phyloP scores from a whole-genome alignment of 2,113 vertebrate genomes.

The Dicentrarchus labrax region DNA sequence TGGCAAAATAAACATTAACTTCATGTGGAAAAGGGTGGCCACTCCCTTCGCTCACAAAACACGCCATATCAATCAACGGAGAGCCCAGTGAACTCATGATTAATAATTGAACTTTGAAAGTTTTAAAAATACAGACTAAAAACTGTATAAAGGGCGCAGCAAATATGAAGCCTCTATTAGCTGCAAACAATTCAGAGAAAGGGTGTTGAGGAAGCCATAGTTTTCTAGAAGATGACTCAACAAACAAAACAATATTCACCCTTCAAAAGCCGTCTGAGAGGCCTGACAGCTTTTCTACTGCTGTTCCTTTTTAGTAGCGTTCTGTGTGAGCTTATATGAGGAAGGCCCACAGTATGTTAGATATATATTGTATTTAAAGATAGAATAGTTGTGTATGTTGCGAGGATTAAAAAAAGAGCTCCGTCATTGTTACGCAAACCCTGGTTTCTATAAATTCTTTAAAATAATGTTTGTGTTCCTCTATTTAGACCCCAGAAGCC shows the following conservation, averaged over 20 bases:
- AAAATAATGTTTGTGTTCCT: background rate
- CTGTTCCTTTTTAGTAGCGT: background rate
- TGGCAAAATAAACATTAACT: conserved; percentile 61
- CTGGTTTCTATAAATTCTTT: background rate
- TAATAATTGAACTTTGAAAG: conserved; percentile 4
- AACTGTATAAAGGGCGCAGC: background rate
- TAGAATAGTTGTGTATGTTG: too few species aligned
- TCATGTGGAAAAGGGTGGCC: conserved; percentile 31
- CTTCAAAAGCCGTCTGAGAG: background rate
- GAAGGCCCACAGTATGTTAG: background rate
- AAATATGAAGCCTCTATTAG: background rate
- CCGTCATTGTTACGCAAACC: background rate
- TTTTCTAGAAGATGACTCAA: background rate
- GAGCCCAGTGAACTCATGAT: background rate
- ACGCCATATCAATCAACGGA: conserved; percentile 5
- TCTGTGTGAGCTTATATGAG: background rate
- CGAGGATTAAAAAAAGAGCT: background rate
- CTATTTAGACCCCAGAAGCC: background rate
- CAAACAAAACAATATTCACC: background rate
- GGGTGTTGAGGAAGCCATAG: too few species aligned
- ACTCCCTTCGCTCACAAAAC: conserved; percentile 47
- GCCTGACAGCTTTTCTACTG: background rate
- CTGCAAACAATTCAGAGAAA: background rate
- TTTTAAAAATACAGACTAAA: background rate
- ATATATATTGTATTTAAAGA: background rate